These are phyloP conservation scores for Melitaea cinxia DNA, from an alignment of 1,140 invertebrate genomes.

Conservation along the genomic window DNA sequence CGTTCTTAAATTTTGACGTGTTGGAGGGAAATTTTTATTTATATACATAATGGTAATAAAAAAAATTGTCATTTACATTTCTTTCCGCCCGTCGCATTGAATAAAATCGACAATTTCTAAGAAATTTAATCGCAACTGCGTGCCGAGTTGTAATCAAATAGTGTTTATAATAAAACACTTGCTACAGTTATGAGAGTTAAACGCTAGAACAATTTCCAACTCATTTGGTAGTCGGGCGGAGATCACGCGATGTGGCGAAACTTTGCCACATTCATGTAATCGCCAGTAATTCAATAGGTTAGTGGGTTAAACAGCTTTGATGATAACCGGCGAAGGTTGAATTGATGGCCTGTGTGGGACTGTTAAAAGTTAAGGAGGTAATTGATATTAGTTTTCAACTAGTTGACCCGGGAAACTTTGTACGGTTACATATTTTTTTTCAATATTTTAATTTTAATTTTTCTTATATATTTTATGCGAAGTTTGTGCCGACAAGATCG, in stretches of 20 bases:
- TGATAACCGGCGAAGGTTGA: conserved; percentile 20
- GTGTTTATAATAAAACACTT: conserved; percentile 37
- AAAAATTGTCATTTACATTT: neutral
- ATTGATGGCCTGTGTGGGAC: neutral
- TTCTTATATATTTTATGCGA: too few species aligned
- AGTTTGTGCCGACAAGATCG: too few species aligned
- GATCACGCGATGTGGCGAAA: conserved; percentile 40
- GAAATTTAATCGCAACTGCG: conserved; percentile 19
- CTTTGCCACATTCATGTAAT: conserved; percentile 29
- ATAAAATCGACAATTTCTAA: conserved; percentile 16
- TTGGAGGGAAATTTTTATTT: too few species aligned
- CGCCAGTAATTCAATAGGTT: conserved; percentile 26
- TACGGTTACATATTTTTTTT: too few species aligned
- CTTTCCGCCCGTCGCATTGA: neutral
- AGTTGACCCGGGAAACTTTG: too few species aligned
- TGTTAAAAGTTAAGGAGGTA: conserved; percentile 9
- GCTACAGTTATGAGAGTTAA: conserved; percentile 35
- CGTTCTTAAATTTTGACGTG: too few species aligned
- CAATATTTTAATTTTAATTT: too few species aligned
- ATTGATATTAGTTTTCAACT: neutral
- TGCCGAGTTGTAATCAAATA: conserved; percentile 29
- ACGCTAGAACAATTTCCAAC: conserved; percentile 39
- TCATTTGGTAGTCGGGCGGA: conserved; percentile 32
- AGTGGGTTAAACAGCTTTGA: conserved; percentile 26
- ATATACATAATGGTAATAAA: neutral